Conservation (phyloP, 2,797 vertebrate species). For the Cyprinella venusta region DNA sequence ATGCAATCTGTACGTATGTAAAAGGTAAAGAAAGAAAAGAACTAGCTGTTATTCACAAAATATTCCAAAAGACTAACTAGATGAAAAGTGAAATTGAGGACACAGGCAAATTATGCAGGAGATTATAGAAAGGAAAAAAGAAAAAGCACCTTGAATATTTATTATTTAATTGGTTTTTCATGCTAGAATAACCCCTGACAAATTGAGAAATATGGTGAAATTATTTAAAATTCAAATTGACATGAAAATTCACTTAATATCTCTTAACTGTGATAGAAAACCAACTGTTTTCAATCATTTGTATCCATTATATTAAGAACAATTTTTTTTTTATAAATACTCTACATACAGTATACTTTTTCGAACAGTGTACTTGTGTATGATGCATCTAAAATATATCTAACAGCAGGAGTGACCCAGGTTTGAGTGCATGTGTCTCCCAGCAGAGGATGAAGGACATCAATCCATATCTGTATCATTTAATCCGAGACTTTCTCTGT, state of each 20-base stretch:
- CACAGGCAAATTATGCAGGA: too few relatives aligned
- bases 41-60: too few relatives aligned
- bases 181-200: background rate
- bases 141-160: too few relatives aligned
- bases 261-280: background rate
- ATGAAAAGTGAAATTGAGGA: background rate
- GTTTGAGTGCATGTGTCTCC: background rate
- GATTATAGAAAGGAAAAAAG: too few relatives aligned
- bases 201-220: background rate
- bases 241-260: background rate
- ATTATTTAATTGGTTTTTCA: background rate
- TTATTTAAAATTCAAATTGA: too few relatives aligned
- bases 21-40: too few relatives aligned
- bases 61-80: background rate
- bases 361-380: background rate
- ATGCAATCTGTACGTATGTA: too few relatives aligned
- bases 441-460: constrained; percentile 9
- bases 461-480: constrained; percentile 15
- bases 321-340: background rate
- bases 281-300: background rate
- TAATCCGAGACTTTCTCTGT: constrained; percentile 21
- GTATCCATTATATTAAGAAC: background rate
- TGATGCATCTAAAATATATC: background rate
- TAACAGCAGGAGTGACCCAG: background rate
- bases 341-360: too few relatives aligned